Evolutionary conservation across 92 coral and sea anemone species (phyloP), one percentile per base, ranked within the genome.

Genomic region (Pocillopora grandis): DNA sequence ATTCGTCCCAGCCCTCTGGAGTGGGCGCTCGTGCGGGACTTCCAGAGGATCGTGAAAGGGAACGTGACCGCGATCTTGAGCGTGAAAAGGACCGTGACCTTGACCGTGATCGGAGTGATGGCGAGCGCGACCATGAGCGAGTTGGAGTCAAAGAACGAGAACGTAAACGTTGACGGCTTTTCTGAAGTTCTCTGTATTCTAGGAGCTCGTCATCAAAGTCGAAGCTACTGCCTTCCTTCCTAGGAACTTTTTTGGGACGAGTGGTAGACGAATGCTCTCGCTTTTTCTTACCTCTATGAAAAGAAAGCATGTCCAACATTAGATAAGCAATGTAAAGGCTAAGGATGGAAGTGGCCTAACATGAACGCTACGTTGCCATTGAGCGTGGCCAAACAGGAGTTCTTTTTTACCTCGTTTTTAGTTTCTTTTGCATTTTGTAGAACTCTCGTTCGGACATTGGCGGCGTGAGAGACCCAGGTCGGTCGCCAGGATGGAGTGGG

Each of bases 1-100:
- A 93, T 66, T 88, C 92, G 79, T 97, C 99, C 99, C 99, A 97
- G 66, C 94, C 98, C 68, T 92, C 99, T 9, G 99, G 99, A 11
- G 99, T 97, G 11, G 98, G 96, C 20, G 99, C 94, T 63, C 92
- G 95, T 11, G 96, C 89, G 11, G 80, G 87, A 71, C 97, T 92
- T 33, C 69, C 89, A 9, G 95, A 88, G 42, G 95, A 94, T 35
- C 75, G 95, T 48, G 98, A 94, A 72, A 71, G 83, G 19, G 98
- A 94, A 66, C 98, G 90, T 69, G 98, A 94, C 80, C 92, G 79
- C 42, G 98, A 90, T 14, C 86, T 75, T 16, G 95, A 92, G 68
- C 84, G 87, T 23, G 96, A 88, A 11, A 64, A 52, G 21, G 96
- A 96, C 31, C 94, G 93, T 59, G 98, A 91, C 37, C 83, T 71